Evolutionary conservation across 2,113 vertebrate species (phyloP).

Genomic region (Forbesichthys agassizii): DNA sequence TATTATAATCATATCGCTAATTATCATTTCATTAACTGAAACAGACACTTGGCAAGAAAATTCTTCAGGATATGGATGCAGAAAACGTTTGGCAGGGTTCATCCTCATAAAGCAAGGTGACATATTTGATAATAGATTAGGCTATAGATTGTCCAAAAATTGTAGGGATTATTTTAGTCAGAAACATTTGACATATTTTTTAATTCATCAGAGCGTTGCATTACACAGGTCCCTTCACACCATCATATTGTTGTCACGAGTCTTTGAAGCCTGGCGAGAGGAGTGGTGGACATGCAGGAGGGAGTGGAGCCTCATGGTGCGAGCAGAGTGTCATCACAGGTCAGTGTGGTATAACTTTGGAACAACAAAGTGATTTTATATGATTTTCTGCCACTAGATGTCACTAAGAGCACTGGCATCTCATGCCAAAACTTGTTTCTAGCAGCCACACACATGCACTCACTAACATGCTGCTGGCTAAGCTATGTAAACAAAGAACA

Average conservation of each 20-base stretch:
- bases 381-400: too few relatives aligned
- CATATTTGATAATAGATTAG: too few relatives aligned
- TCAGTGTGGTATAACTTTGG: slow-evolving; percentile 42
- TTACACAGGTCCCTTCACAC: slow-evolving; percentile 74
- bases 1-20: neutral
- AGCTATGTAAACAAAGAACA: too few relatives aligned
- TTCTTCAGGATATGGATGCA: slow-evolving; percentile 87
- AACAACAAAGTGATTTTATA: too few relatives aligned
- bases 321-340: slow-evolving; percentile 87
- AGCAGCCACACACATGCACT: too few relatives aligned
- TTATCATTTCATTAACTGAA: neutral
- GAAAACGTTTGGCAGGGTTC: slow-evolving; percentile 85
- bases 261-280: slow-evolving; percentile 83
- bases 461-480: too few relatives aligned
- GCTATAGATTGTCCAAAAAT: neutral
- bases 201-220: neutral
- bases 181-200: neutral
- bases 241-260: slow-evolving; percentile 66
- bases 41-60: slow-evolving; percentile 85
- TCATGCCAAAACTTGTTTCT: too few relatives aligned
- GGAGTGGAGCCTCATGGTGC: slow-evolving; percentile 81
- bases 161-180: neutral
- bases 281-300: slow-evolving; percentile 82
- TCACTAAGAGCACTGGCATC: too few relatives aligned
- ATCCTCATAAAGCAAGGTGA: slow-evolving; percentile 85